Percentiles rank a stretch among this genome's conserved stretches.
Conservation (phyloP, 2,113 vertebrate genomes). For the Leiothrix lutea region DNA sequence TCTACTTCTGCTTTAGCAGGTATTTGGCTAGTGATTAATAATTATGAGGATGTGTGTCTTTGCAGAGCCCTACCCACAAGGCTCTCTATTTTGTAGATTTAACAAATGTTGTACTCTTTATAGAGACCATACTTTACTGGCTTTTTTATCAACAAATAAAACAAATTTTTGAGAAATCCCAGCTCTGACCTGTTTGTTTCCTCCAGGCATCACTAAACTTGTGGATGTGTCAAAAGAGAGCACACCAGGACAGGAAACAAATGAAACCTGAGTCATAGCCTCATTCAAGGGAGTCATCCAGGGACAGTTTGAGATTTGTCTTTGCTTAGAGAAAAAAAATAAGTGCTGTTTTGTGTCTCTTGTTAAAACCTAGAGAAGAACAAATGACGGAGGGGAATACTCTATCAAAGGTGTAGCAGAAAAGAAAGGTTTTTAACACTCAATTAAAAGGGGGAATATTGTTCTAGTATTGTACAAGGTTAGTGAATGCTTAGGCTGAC, state of each 20-base stretch:
- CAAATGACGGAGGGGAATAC: background rate
- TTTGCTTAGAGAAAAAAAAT: background rate
- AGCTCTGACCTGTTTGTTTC: background rate
- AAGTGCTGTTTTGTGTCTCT: background rate
- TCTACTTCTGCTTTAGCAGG: background rate
- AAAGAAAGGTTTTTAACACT: background rate
- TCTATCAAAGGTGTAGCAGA: background rate
- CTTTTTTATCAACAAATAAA: background rate
- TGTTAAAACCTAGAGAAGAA: background rate
- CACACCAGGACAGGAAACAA: constrained; percentile 3
- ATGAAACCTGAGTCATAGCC: constrained; percentile 19
- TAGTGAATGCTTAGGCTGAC: background rate
- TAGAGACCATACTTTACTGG: background rate
- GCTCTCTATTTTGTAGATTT: background rate
- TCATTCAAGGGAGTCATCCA: background rate
- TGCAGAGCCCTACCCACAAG: background rate
- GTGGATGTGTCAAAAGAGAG: constrained; percentile 10
- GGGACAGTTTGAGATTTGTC: background rate
- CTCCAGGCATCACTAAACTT: background rate
- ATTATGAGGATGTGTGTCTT: background rate
- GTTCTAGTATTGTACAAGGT: background rate
- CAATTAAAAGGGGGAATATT: background rate
- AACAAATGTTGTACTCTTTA: background rate
- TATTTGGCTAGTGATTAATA: background rate
- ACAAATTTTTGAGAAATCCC: background rate